Percentiles rank a stretch among this genome's conserved stretches.
These are phyloP conservation scores for Nomada fabriciana DNA, from an alignment of 2,888 invertebrate genomes.

Conservation along the genomic window DNA sequence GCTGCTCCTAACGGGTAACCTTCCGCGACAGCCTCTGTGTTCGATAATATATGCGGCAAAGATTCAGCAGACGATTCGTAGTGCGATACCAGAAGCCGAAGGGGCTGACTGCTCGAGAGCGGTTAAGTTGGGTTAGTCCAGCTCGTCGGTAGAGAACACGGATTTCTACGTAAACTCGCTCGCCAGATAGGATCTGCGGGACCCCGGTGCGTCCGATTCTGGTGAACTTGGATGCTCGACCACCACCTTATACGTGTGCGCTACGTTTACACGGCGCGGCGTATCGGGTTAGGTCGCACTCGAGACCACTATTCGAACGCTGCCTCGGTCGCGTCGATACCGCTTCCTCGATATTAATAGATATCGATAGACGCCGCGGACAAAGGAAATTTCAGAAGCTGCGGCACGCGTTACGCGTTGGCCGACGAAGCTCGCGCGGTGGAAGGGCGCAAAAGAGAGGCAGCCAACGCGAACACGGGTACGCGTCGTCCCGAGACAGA, in stretches of 20 bases:
- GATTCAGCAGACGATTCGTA: constrained; percentile 82
- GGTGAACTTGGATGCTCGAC: constrained; percentile 73
- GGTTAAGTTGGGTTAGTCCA: constrained; percentile 70
- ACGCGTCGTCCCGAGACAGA: constrained; percentile 74
- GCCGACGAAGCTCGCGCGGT: background rate
- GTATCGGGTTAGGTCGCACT: constrained; percentile 69
- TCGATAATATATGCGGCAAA: constrained; percentile 81
- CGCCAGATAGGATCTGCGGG: constrained; percentile 79
- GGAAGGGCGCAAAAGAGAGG: constrained; percentile 19
- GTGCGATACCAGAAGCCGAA: constrained; percentile 82
- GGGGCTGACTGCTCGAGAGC: constrained; percentile 67
- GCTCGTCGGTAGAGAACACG: constrained; percentile 73
- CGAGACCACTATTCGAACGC: constrained; percentile 48
- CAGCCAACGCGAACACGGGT: constrained; percentile 47
- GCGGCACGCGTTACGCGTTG: background rate
- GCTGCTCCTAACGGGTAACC: constrained; percentile 57
- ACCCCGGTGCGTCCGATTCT: constrained; percentile 69
- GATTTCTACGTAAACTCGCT: constrained; percentile 82
- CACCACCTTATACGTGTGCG: constrained; percentile 64
- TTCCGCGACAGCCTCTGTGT: constrained; percentile 59
- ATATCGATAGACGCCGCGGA: too few relatives aligned
- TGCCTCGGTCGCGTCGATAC: too few relatives aligned
- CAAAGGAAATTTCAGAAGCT: background rate
- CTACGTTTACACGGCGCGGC: constrained; percentile 55
- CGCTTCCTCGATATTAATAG: background rate